Base-by-base conservation (phyloP, 2,797 vertebrate genomes). In the Hipposideros larvatus region DNA sequence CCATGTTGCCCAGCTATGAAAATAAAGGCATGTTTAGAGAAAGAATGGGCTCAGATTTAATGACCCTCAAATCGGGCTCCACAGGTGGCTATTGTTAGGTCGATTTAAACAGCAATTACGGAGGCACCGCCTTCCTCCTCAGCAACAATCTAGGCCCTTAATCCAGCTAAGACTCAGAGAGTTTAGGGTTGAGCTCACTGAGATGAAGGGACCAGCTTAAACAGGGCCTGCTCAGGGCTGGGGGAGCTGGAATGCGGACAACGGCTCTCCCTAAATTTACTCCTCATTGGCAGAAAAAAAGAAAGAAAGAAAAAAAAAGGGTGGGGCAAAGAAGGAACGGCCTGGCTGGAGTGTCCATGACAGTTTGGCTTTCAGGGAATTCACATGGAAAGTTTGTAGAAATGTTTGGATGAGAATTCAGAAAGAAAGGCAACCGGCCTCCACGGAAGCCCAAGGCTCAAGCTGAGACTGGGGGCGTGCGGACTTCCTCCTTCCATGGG, bases 11-110 rank as follows among this genome's bases (percentile, higher is more conserved):
- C 98, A 98, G 95, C 91, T 98, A 98, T 98, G 75, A 98, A 98
- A 98, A 98, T 97, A 98, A 98, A 98, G 97, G 84, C 96, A 95
- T 80, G 77, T 97, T 93, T 95, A 90, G 94, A 97, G 97, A 96
- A 98, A 98, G 97, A 98, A 97, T 77, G 97, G 96, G 95, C 98
- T 98, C 98, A 98, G 98, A 98, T 98, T 98, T 98, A 98, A 98
- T 99, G 98, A 98, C 97, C 98, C 96, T 97, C 98, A 98, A 98
- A 98, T 97, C 98, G 98, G 97, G 93, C 93, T 98, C 97, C 98
- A 98, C 98, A 99, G 98, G 98, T 98, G 98, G 98, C 98, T 98
- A 98, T 98, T 98, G 98, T 99, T 98, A 98, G 98, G 97, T 95
- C 98, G 98, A 98, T 99, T 98, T 98, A 98, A 98, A 96, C 97